Conservation (phyloP, 1,140 invertebrate species). For the Metopolophium dirhodum region DNA sequence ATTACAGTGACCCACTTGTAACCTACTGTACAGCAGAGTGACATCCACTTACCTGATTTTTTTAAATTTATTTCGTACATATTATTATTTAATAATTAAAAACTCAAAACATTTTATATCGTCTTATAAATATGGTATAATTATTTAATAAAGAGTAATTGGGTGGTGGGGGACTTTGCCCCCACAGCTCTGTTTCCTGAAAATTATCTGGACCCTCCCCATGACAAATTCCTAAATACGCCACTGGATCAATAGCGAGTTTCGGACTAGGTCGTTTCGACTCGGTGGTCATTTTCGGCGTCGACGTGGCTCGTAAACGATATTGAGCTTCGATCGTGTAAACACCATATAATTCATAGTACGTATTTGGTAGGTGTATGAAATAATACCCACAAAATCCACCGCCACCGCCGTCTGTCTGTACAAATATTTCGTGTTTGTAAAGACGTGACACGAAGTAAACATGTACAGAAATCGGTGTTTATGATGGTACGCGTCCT, state of each 20-base stretch:
- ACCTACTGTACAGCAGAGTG: too few species aligned
- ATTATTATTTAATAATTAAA: too few species aligned
- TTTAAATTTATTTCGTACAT: too few species aligned
- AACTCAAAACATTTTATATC: too few species aligned
- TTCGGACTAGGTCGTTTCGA: background rate
- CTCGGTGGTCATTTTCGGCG: background rate
- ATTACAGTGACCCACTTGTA: too few species aligned
- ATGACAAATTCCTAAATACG: too few species aligned
- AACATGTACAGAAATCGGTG: background rate
- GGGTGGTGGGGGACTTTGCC: too few species aligned
- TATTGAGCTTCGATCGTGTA: constrained; percentile 12
- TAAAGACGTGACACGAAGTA: background rate
- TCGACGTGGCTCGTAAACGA: background rate
- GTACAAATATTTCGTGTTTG: background rate
- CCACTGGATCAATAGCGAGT: background rate
- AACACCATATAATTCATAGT: background rate
- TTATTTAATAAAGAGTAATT: too few species aligned
- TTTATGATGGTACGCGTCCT: background rate
- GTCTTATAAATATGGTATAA: too few species aligned
- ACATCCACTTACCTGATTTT: too few species aligned
- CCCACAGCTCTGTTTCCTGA: too few species aligned
- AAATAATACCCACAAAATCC: background rate
- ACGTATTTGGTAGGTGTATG: background rate
- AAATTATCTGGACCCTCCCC: too few species aligned
- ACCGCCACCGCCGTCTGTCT: background rate